Conservation (phyloP, 1,140 invertebrate genomes). For the Drosophila sucinea region DNA sequence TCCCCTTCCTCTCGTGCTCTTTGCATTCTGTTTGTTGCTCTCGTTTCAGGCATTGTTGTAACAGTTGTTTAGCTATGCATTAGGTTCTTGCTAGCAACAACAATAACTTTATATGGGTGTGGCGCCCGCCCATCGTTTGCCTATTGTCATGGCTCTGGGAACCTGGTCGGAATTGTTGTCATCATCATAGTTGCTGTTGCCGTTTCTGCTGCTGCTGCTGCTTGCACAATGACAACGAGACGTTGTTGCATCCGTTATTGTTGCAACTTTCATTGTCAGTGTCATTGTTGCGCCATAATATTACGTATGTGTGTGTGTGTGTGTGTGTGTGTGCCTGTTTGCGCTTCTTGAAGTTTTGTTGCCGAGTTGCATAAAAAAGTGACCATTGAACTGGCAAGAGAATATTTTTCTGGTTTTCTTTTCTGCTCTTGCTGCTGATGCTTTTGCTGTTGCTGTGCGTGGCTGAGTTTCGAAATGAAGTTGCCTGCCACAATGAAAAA, state of each 20-base stretch:
- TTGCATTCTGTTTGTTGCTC: slow-evolving; percentile 6
- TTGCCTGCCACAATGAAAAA: slow-evolving; percentile 35
- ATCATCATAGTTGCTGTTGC: slow-evolving; percentile 61
- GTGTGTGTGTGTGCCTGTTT: slow-evolving; percentile 16
- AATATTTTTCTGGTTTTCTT: slow-evolving; percentile 43
- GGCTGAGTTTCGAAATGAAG: slow-evolving; percentile 47
- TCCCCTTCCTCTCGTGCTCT: background rate
- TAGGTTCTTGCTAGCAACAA: slow-evolving; percentile 54
- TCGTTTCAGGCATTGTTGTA: slow-evolving; percentile 36
- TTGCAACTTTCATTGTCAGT: slow-evolving; percentile 71
- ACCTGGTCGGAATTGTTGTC: slow-evolving; percentile 40
- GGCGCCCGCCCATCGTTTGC: slow-evolving; percentile 18
- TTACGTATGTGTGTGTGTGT: slow-evolving; percentile 31
- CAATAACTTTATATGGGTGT: slow-evolving; percentile 47
- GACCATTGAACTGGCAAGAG: slow-evolving; percentile 65
- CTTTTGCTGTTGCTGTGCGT: slow-evolving; percentile 33
- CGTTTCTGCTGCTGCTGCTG: slow-evolving; percentile 50
- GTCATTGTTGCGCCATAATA: slow-evolving; percentile 65
- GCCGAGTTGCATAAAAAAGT: slow-evolving; percentile 63
- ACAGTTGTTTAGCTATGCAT: slow-evolving; percentile 69
- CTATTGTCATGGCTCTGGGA: slow-evolving; percentile 42
- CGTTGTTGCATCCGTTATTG: slow-evolving; percentile 60
- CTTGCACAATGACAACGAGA: slow-evolving; percentile 52
- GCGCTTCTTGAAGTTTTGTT: slow-evolving; percentile 56
- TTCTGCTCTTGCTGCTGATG: slow-evolving; percentile 22